Base-by-base conservation (phyloP, 2,888 invertebrate genomes). In the Tenodera sinensis region DNA sequence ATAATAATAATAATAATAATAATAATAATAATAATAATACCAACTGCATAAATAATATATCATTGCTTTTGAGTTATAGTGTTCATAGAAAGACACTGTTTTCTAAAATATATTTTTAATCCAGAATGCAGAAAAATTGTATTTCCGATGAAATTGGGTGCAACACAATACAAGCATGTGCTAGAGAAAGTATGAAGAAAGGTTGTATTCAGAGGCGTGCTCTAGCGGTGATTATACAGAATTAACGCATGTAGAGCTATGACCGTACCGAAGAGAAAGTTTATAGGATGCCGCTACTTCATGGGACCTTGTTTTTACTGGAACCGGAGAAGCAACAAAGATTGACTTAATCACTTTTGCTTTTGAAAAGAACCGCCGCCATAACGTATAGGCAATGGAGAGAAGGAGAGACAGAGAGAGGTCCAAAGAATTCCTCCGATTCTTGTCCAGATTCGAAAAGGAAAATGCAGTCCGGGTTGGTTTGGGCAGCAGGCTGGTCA, bases 291-390 rank as follows among this genome's bases (percentile, higher is more conserved):
- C 54, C 54, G 54, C 54, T 20, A 71, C 54, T 71, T 71, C 54
- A 20, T 71, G 54, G 20, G 54, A 71, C 54, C 20, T 25, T 71
- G 54, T 71, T 71, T 34, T 82, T 87, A 87, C 83, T 28, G 25
- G 8, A 83, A 87, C 87, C 28, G 54, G 54, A 87, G 82, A 34
- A 81, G 27, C 28, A 84, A 84, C 34, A 81, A 28, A 42, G 86
- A 81, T 86, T 81, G 86, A 34, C 87, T 87, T 87, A 81, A 87
- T 83, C 87, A 83, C 87, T 83, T 82, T 83, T 87, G 82, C 87
- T 87, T 87, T 87, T 83, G 84, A 87, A 71, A 82, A 71, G 54
- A 30, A 25, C n/a, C 34, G 87, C 87, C 87, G 87, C 87, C 28
- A n/a, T 54, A 86, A 81, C 81, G 9, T 85, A 85, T 85, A 42